A percentile compares a stretch with the other conserved stretches of the same genome.
These are phyloP conservation scores for Spea bombifrons DNA, from an alignment of 2,113 vertebrate genomes.

Conservation along the genomic window DNA sequence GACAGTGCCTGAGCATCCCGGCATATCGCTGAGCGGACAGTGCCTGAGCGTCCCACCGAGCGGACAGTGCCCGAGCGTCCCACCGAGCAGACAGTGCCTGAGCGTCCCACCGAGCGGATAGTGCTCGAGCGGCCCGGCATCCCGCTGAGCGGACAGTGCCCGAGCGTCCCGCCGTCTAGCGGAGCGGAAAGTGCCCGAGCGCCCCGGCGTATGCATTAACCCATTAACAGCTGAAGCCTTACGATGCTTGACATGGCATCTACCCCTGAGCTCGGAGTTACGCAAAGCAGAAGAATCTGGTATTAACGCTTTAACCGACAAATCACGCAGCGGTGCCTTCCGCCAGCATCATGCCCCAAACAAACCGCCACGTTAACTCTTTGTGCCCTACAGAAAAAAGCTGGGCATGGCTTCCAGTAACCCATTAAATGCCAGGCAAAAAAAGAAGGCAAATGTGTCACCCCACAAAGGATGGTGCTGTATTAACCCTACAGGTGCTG, in stretches of 20 bases:
- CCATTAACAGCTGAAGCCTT: no score
- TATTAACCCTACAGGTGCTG: not conserved
- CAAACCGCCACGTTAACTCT: no score
- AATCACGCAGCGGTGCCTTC: no score
- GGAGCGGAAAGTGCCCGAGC: not conserved
- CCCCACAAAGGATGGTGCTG: not conserved
- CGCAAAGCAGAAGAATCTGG: no score
- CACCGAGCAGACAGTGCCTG: no score
- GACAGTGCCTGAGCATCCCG: constrained; percentile 48
- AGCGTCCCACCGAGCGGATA: no score
- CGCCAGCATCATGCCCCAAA: not conserved
- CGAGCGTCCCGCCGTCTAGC: no score
- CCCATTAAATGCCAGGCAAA: not conserved
- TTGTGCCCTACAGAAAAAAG: no score
- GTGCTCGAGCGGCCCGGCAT: constrained; percentile 68
- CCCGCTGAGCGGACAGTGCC: constrained; percentile 67
- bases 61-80: constrained; percentile 53
- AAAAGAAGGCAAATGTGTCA: not conserved
- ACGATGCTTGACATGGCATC: not conserved
- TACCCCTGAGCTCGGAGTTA: no score
- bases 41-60: constrained; percentile 69
- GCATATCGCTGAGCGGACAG: no score
- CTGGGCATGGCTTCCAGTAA: not conserved
- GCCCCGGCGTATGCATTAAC: no score
- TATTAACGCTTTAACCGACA: not conserved